These are phyloP conservation scores for Sinocyclocheilus rhinocerous DNA, from an alignment of 2,113 vertebrate genomes.

Conservation along the genomic window DNA sequence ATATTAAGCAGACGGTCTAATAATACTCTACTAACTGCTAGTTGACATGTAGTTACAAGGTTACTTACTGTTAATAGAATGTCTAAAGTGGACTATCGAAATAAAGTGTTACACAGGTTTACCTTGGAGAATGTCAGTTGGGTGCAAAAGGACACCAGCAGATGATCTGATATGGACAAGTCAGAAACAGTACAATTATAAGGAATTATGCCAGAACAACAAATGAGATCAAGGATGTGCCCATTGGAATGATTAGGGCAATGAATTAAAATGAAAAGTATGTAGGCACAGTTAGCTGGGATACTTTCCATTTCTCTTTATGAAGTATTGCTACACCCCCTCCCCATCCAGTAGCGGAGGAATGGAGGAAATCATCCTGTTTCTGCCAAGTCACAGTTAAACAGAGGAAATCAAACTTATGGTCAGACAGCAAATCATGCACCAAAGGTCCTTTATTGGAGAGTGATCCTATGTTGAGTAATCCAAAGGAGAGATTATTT, in stretches of 20 bases:
- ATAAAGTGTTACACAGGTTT: too few species aligned
- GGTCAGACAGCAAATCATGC: background rate
- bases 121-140: too few species aligned
- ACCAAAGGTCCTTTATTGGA: background rate
- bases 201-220: background rate
- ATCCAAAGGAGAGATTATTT: conserved; percentile 7
- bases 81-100: too few species aligned
- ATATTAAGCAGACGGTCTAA: too few species aligned
- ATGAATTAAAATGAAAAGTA: too few species aligned
- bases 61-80: too few species aligned
- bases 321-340: conserved; percentile 16
- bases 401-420: conserved; percentile 10
- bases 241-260: background rate
- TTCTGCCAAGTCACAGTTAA: conserved; percentile 32
- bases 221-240: background rate
- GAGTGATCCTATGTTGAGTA: conserved; percentile 9
- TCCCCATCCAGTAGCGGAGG: background rate
- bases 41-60: too few species aligned
- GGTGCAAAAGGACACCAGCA: background rate
- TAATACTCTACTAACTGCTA: too few species aligned
- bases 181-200: background rate
- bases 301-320: conserved; percentile 5
- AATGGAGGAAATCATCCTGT: background rate
- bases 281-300: background rate
- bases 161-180: background rate